Evolutionary conservation across 2,888 invertebrate genomes (phyloP).

Genomic region (Dryobotodes eremita): DNA sequence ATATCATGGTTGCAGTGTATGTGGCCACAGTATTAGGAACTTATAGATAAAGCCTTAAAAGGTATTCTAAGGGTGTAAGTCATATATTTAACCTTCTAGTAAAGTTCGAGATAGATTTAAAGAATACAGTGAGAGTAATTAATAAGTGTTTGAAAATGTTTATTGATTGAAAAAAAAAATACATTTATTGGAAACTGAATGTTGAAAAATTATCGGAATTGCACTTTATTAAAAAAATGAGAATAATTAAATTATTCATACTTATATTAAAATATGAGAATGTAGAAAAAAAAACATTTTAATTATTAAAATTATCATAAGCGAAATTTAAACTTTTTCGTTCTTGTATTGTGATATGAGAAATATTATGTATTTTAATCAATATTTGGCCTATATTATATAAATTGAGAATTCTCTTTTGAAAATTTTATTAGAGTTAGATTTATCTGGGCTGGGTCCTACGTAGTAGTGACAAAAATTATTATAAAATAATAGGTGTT

Average conservation of each 20-base stretch:
- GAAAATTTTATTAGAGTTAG: slow-evolving; percentile 65
- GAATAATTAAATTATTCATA: slow-evolving; percentile 79
- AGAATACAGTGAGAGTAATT: slow-evolving; percentile 75
- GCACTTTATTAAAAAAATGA: slow-evolving; percentile 76
- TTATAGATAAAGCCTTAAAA: slow-evolving; percentile 59
- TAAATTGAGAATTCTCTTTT: slow-evolving; percentile 68
- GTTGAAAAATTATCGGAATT: slow-evolving; percentile 74
- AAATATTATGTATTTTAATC: slow-evolving; percentile 69
- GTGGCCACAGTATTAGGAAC: slow-evolving; percentile 66
- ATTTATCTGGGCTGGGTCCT: slow-evolving; percentile 61
- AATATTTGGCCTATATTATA: slow-evolving; percentile 79
- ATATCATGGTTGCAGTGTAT: slow-evolving; percentile 44
- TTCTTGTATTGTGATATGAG: slow-evolving; percentile 75
- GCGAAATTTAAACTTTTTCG: slow-evolving; percentile 71
- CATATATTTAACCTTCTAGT: slow-evolving; percentile 58
- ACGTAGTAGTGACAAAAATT: slow-evolving; percentile 55
- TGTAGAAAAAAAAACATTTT: slow-evolving; percentile 66
- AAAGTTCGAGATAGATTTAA: slow-evolving; percentile 61
- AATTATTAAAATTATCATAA: slow-evolving; percentile 65
- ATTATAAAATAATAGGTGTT: slow-evolving; percentile 51
- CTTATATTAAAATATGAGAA: slow-evolving; percentile 65
- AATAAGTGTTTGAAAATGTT: slow-evolving; percentile 68
- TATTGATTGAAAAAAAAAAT: slow-evolving; percentile 65
- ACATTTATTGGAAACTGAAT: slow-evolving; percentile 71
- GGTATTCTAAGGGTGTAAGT: slow-evolving; percentile 60